phyloP scores from a whole-genome alignment of 2,113 vertebrate genomes.

The Eclectus roratus region DNA sequence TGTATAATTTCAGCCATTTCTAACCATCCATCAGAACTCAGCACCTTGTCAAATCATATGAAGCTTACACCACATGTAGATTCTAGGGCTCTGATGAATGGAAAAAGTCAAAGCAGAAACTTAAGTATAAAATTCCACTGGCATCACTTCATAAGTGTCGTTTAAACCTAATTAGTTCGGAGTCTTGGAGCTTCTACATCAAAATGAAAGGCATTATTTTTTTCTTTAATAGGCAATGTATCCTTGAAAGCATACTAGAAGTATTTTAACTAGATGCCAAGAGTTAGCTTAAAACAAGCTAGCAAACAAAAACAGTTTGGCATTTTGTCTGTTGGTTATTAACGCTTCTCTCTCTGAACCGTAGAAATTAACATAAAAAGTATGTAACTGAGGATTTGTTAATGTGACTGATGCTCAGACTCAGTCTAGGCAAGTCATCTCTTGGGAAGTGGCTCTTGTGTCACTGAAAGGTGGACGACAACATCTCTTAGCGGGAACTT shows the following conservation, averaged over 20 bases:
- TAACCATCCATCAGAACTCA: neutral
- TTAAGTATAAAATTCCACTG: neutral
- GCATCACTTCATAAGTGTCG: neutral
- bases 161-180: neutral
- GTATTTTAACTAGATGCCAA: neutral
- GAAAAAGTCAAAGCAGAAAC: neutral
- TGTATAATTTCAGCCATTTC: neutral
- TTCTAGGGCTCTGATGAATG: neutral
- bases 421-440: neutral
- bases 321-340: neutral
- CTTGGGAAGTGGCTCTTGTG: neutral
- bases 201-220: neutral
- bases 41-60: neutral
- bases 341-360: neutral
- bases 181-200: neutral
- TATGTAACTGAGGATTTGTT: neutral
- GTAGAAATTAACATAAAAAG: neutral
- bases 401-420: neutral
- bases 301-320: neutral
- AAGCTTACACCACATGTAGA: neutral
- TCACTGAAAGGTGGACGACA: neutral
- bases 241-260: neutral
- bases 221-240: neutral
- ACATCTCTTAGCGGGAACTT: neutral
- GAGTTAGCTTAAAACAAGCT: neutral